Evolutionary conservation across 2,888 invertebrate species (phyloP), one percentile per base, ranked within the genome.

Genomic region (Tiphia femorata): DNA sequence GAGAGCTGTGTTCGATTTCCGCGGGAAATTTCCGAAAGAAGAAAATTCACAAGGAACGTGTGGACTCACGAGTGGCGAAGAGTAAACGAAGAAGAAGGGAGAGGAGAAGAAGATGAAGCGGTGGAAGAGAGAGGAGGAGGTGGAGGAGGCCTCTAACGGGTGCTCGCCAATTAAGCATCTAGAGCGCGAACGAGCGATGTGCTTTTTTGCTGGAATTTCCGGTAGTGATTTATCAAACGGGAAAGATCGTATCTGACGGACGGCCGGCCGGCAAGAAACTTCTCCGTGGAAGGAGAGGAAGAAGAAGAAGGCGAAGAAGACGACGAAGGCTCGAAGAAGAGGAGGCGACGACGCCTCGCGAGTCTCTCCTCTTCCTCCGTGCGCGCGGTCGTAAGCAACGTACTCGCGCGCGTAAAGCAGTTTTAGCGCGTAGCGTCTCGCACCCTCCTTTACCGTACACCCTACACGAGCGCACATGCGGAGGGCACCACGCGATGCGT

Each of bases 221-320:
- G 80, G 80, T 79, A 73, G 77, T 75, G 73, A 82, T 82, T 80
- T 80, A 81, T 82, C 82, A 82, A 80, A 78, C 74, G 75, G 77
- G 70, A 77, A 77, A 82, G 81, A 82, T 81, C 57, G 53, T 78
- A 81, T 81, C 80, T 66, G 64, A 56, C 50, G 64, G 59, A 53
- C 58, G 61, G 59, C 64, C 59, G 46, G 58, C 8, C 66, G 54
- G 73, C 74, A 78, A 79, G 77, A 78, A 78, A 70, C 60, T 52
- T 51, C 69, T 64, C 58, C 62, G 63, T 55, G 56, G 56, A 46
- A 43, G 46, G 56, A 47, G 42, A 23, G 42, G 42, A 38, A 50
- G 35, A 41, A 29, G 46, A 19, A 44, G 54, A 48, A 41, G 43
- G 29, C 38, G 43, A 35, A 46, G 47, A 50, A 54, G 43, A 51